These are phyloP conservation scores for Polypedilum pembai DNA, from an alignment of 1,140 invertebrate genomes.

Conservation along the genomic window DNA sequence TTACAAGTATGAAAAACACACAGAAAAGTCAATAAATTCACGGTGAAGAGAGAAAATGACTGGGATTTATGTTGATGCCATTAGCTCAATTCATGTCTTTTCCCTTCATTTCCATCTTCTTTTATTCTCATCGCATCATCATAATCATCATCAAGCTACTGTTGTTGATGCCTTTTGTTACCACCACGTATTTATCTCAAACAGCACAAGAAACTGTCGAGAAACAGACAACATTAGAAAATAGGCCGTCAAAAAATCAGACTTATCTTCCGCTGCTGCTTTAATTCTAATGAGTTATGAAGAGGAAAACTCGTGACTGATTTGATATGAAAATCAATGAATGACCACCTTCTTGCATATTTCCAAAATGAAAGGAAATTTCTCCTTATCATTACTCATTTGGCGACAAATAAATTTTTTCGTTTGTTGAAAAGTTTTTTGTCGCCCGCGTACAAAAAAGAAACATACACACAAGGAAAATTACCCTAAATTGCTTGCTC, in stretches of 20 bases:
- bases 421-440: background rate
- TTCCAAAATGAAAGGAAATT: background rate
- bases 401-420: slow-evolving; percentile 23
- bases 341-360: background rate
- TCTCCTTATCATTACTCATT: background rate
- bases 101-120: background rate
- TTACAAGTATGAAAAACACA: background rate
- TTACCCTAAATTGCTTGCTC: background rate
- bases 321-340: too few species aligned
- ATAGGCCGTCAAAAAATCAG: too few species aligned
- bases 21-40: slow-evolving; percentile 13
- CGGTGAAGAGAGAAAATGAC: background rate
- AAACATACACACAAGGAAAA: background rate
- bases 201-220: too few species aligned
- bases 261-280: too few species aligned
- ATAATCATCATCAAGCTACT: too few species aligned
- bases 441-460: background rate
- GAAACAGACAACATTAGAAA: too few species aligned
- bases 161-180: too few species aligned
- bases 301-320: too few species aligned
- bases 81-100: background rate
- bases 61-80: slow-evolving; percentile 11
- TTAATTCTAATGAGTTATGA: too few species aligned
- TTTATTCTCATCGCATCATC: background rate
- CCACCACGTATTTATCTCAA: too few species aligned